Conservation (phyloP, 1,140 invertebrate species). For the Limonius californicus region DNA sequence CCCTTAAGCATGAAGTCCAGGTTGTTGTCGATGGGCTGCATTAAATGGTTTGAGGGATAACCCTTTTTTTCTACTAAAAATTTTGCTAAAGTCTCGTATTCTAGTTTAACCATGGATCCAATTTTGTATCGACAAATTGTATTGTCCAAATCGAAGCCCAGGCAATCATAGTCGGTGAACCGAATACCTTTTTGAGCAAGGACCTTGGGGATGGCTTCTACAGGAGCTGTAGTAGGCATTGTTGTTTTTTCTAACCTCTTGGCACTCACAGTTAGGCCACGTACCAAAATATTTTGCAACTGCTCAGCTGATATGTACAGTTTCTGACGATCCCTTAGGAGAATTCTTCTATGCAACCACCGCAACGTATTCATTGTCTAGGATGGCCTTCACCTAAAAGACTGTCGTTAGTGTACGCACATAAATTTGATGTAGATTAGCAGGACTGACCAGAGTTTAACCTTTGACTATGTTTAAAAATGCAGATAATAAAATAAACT, state of each 20-base stretch:
- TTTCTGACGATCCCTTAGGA: background rate
- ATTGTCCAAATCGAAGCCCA: slow-evolving; percentile 79
- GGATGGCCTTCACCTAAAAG: too few species aligned
- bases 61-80: slow-evolving; percentile 61
- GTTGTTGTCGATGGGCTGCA: slow-evolving; percentile 54
- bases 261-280: background rate
- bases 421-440: too few species aligned
- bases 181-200: slow-evolving; percentile 36
- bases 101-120: slow-evolving; percentile 57
- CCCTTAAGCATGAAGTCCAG: slow-evolving; percentile 70
- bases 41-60: slow-evolving; percentile 55
- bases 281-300: background rate
- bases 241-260: background rate
- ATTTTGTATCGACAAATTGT: slow-evolving; percentile 68
- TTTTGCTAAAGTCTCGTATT: slow-evolving; percentile 60
- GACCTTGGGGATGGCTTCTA: too few species aligned
- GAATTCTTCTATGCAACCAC: background rate
- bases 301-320: background rate
- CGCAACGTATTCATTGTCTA: background rate
- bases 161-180: slow-evolving; percentile 67
- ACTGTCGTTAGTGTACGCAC: too few species aligned
- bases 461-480: too few species aligned
- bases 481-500: too few species aligned
- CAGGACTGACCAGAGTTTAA: too few species aligned
- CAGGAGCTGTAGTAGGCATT: background rate